Base-by-base conservation (phyloP, 92 coral and sea anemone species). In the Palythoa grandiflora region DNA sequence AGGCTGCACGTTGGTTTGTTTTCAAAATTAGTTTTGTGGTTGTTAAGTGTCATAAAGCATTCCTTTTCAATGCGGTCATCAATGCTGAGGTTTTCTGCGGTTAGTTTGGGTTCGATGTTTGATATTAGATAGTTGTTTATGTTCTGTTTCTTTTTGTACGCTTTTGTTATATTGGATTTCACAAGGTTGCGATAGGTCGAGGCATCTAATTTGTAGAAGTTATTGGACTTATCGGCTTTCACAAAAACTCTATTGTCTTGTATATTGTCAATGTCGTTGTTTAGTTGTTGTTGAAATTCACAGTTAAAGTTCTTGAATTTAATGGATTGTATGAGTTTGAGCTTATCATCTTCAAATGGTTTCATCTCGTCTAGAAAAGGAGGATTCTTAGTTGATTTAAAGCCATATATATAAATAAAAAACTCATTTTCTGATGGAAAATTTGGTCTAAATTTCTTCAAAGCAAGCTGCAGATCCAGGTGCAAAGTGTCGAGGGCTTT, bases 341-440 rank as follows among this genome's bases (percentile, higher is more conserved):
- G 73, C 73, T 3, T 68, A 20, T 68, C 73, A 68, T 68, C 73
- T 68, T 68, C 73, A 68, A 16, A 68, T 20, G 73, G 73, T 68
- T 68, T 68, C 73, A 68, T 68, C 73, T 68, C 73, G 73, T 68
- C 37, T 68, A n/a, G 39, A 68, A 68, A 68, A 68, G 73, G 73
- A 68, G 39, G 73, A 68, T 68, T 68, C 73, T 68, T n/a, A 68
- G 73, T 68, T 68, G 73, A 68, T 68, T 68, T 7, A 9, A 4
- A 68, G 73, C 39, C 73, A 68, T 68, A 68, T 68, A 37, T 68
- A 28, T 28, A 28, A 28, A 28, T 28, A 35, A 77, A 77, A 11
- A 77, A 47, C 38, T 66, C 81, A 77, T 77, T 52, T 35, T 77
- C 81, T 16, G 81, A 77, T 21, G 81, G 81, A 2, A 52, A 35